Evolutionary conservation across 2,797 vertebrate genomes (phyloP).

Genomic region (Austrolebias charrua): DNA sequence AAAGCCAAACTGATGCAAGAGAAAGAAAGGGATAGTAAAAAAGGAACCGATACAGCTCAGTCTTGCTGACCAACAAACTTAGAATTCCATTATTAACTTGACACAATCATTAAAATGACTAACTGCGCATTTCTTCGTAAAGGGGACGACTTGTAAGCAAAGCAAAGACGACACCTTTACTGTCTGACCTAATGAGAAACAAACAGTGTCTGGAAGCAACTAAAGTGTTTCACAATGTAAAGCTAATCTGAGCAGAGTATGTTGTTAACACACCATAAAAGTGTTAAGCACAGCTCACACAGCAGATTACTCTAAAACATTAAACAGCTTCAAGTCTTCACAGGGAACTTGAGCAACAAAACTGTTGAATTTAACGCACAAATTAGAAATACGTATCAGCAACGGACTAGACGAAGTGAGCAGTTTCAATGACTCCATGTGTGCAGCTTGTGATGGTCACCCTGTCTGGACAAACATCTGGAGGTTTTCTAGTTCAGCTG

Average conservation of each 20-base stretch:
- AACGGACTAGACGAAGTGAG: slow-evolving; percentile 7
- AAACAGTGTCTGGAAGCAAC: slow-evolving; percentile 16
- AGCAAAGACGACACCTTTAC: slow-evolving; percentile 4
- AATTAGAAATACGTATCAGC: slow-evolving; percentile 2
- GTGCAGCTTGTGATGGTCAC: too few relatives aligned
- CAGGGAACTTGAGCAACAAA: slow-evolving; percentile 27
- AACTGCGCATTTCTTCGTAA: slow-evolving; percentile 22
- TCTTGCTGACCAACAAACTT: slow-evolving; percentile 56
- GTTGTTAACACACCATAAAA: slow-evolving; percentile 12
- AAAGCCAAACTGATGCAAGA: slow-evolving; percentile 60
- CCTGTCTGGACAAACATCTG: too few relatives aligned
- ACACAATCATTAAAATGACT: slow-evolving; percentile 26
- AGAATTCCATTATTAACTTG: slow-evolving; percentile 27
- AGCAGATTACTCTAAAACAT: slow-evolving; percentile 9
- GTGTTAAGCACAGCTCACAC: neutral
- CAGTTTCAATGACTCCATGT: slow-evolving; percentile 6
- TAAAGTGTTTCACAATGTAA: slow-evolving; percentile 15
- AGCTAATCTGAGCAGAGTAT: neutral
- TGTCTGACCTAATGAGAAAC: slow-evolving; percentile 20
- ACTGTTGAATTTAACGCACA: slow-evolving; percentile 16
- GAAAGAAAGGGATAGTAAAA: slow-evolving; percentile 44
- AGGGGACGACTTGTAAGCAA: neutral
- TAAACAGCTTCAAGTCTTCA: slow-evolving; percentile 35
- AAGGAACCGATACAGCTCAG: slow-evolving; percentile 49
- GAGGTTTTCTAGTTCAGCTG: too few relatives aligned